A percentile compares a stretch with the other conserved stretches of the same genome.
phyloP scores from a whole-genome alignment of 2,797 vertebrate genomes.

The Sebastes matsubarae region DNA sequence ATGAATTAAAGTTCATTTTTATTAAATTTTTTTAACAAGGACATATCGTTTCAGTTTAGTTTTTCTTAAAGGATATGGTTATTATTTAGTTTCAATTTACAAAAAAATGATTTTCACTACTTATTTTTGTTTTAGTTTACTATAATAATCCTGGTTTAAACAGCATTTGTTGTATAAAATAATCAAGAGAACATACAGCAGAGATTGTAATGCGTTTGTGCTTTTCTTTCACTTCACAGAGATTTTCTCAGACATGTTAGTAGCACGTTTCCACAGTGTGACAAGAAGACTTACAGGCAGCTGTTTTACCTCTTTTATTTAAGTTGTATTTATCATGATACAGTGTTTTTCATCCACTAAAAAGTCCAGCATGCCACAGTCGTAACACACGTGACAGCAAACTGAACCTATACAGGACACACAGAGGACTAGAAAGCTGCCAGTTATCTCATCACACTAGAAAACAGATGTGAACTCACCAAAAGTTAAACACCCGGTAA shows the following conservation, averaged over 20 bases:
- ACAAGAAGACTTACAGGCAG: background rate
- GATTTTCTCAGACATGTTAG: background rate
- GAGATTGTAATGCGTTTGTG: background rate
- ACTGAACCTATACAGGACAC: background rate
- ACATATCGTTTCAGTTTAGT: no score
- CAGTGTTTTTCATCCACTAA: background rate
- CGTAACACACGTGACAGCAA: background rate
- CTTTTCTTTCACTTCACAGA: background rate
- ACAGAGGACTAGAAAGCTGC: background rate
- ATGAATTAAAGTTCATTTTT: no score
- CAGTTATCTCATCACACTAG: background rate
- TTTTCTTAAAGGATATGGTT: no score
- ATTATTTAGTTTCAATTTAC: no score
- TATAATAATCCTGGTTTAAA: background rate
- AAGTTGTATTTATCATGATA: background rate
- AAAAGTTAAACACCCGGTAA: slow-evolving; percentile 7
- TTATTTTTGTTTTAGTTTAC: no score
- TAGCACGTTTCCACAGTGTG: background rate
- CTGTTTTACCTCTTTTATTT: background rate
- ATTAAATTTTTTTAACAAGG: fast-evolving
- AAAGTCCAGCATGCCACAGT: background rate
- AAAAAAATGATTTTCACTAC: no score
- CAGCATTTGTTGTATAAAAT: background rate
- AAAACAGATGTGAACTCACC: background rate
- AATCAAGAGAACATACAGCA: background rate